Evolutionary conservation across 2,888 invertebrate species (phyloP).

Genomic region (Mythimna pallens): DNA sequence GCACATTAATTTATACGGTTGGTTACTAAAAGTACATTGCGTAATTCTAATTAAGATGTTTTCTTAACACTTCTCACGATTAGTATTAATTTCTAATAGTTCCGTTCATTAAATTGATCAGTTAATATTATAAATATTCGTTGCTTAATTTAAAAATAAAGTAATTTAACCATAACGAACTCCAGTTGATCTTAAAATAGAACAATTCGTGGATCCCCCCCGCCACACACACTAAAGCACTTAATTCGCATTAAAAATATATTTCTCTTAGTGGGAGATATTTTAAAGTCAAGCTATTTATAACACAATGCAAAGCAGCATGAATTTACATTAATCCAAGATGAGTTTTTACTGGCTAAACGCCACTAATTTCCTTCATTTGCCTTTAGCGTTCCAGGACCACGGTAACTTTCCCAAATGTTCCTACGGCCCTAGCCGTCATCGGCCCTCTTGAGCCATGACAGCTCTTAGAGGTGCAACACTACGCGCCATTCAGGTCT

Average conservation of each 20-base stretch:
- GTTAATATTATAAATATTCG: background rate
- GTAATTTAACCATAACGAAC: background rate
- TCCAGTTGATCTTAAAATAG: conserved; percentile 16
- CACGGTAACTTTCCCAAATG: too few relatives aligned
- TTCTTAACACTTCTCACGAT: conserved; percentile 14
- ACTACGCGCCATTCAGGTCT: background rate
- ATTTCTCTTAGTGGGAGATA: conserved; percentile 18
- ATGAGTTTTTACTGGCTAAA: too few relatives aligned
- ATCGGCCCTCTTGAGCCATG: too few relatives aligned
- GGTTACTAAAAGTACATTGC: conserved; percentile 19
- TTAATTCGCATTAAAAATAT: conserved; percentile 8
- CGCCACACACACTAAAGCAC: background rate
- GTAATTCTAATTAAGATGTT: conserved; percentile 11
- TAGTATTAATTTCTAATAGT: conserved; percentile 6
- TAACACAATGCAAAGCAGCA: background rate
- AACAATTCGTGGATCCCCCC: conserved; percentile 10
- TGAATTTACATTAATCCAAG: background rate
- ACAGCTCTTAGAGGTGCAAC: too few relatives aligned
- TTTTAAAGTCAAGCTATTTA: background rate
- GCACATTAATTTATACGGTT: background rate
- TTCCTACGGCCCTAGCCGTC: too few relatives aligned
- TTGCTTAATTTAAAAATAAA: background rate
- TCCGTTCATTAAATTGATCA: background rate
- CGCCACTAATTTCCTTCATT: too few relatives aligned
- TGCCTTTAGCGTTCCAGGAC: too few relatives aligned